A percentile compares a stretch with the other conserved stretches of the same genome.
phyloP scores from a whole-genome alignment of 2,113 vertebrate species.

The Emberiza fucata region DNA sequence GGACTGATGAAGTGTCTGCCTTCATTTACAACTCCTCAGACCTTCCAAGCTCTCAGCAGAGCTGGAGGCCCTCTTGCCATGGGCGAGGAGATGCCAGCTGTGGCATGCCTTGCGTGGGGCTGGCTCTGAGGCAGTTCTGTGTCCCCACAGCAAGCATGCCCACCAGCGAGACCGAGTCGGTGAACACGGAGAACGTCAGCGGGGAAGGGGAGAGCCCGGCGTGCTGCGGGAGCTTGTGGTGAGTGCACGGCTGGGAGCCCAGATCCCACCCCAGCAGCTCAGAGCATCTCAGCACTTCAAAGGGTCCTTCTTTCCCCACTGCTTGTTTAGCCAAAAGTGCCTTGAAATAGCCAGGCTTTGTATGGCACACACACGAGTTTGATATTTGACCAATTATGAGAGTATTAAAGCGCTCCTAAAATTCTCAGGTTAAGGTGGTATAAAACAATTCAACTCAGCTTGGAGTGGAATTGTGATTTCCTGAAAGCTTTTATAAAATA shows the following conservation, averaged over 20 bases:
- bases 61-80: neutral
- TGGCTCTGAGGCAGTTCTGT: conserved; percentile 24
- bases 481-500: neutral
- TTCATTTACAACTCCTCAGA: neutral
- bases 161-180: conserved; percentile 92
- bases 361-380: neutral
- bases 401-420: neutral
- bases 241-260: conserved; percentile 29
- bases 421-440: neutral
- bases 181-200: conserved; percentile 91
- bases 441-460: neutral
- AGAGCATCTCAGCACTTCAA: neutral
- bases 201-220: conserved; percentile 83
- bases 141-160: conserved; percentile 88
- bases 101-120: neutral
- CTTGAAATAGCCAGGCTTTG: neutral
- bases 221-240: conserved; percentile 91
- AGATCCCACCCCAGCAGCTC: neutral
- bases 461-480: neutral
- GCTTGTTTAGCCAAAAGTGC: neutral
- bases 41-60: neutral
- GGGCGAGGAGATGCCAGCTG: neutral
- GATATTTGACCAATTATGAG: neutral
- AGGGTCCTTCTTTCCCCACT: accelerated
- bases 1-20: neutral